phyloP scores from a whole-genome alignment of 2,888 invertebrate species.

The Lycocerus yunnanus region DNA sequence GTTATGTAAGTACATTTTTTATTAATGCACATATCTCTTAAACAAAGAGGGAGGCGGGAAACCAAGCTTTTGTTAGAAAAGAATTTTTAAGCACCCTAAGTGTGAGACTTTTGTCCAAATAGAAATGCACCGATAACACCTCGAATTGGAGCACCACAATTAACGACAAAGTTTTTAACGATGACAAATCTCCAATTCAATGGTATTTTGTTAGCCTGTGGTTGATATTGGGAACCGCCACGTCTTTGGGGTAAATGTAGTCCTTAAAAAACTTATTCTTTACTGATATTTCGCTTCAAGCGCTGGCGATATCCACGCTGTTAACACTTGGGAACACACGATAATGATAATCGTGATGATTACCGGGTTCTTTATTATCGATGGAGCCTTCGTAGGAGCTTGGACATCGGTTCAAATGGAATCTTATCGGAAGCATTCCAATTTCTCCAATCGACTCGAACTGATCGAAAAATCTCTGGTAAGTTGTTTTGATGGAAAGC shows the following conservation, averaged over 20 bases:
- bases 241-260: not conserved
- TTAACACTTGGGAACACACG: conserved; percentile 20
- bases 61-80: too few relatives aligned
- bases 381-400: conserved; percentile 36
- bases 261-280: not conserved
- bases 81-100: too few relatives aligned
- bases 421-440: conserved; percentile 30
- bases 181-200: not conserved
- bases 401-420: conserved; percentile 37
- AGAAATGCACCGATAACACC: not conserved
- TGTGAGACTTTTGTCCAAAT: too few relatives aligned
- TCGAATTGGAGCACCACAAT: not conserved
- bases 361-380: conserved; percentile 29
- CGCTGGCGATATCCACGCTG: conserved; percentile 24
- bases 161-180: not conserved
- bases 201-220: not conserved
- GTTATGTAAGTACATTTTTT: conserved; percentile 18
- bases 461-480: conserved; percentile 22
- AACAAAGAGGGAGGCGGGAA: too few relatives aligned
- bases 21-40: too few relatives aligned
- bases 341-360: conserved; percentile 29
- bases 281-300: conserved; percentile 1
- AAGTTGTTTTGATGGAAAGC: not conserved
- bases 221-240: not conserved
- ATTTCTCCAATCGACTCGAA: conserved; percentile 21